Conservation (phyloP, 2,888 invertebrate species). For the Scaptomyza polygonia region DNA sequence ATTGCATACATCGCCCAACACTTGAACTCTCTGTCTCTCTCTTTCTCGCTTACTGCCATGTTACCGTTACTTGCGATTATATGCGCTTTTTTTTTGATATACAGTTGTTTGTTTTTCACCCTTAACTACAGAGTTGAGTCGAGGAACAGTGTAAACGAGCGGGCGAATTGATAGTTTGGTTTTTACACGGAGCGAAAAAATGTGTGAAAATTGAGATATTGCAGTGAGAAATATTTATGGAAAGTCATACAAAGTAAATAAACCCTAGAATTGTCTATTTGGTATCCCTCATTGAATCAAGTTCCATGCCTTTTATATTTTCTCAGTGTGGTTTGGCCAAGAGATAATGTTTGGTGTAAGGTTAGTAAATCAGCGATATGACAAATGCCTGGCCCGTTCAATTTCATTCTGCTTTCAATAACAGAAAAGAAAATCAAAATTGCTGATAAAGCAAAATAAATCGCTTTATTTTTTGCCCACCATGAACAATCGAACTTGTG, state of each 20-base stretch:
- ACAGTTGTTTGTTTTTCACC: conserved; percentile 30
- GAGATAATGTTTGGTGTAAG: conserved; percentile 67
- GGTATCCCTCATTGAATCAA: too few species aligned
- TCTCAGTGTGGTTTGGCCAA: conserved; percentile 34
- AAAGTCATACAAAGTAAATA: too few species aligned
- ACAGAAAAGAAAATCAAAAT: conserved; percentile 62
- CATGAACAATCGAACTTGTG: conserved; percentile 8
- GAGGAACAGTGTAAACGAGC: neutral
- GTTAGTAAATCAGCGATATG: conserved; percentile 78
- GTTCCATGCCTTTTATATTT: too few species aligned
- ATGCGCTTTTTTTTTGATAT: conserved; percentile 32
- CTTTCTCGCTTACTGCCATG: neutral
- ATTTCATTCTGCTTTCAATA: conserved; percentile 57
- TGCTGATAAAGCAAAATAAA: conserved; percentile 76
- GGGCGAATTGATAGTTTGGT: conserved; percentile 5
- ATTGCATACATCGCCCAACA: conserved; percentile 44
- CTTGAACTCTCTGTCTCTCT: conserved; percentile 27
- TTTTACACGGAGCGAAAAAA: neutral
- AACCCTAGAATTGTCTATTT: too few species aligned
- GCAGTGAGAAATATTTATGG: too few species aligned
- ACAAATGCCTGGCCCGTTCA: conserved; percentile 58
- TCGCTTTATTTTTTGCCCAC: conserved; percentile 53
- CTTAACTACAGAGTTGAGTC: conserved; percentile 6
- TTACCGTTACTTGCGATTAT: conserved; percentile 52
- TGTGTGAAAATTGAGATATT: neutral